Conservation (phyloP, 2,113 vertebrate genomes). For the Columba janthina region DNA sequence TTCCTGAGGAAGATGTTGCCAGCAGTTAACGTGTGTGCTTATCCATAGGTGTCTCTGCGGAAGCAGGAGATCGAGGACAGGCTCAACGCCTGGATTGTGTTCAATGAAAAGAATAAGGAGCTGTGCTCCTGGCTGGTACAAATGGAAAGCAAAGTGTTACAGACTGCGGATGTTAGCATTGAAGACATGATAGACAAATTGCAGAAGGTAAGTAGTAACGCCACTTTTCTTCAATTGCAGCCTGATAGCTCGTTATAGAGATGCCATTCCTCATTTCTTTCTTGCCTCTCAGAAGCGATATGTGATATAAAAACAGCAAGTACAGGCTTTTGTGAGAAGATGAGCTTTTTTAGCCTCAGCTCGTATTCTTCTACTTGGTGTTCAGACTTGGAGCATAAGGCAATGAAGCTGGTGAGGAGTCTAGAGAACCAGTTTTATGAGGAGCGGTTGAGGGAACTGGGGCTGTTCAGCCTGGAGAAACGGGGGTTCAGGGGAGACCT, state of each 20-base stretch:
- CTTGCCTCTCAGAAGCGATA: not conserved
- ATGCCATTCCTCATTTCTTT: not conserved
- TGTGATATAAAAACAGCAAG: rapidly evolving
- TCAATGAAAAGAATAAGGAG: slow-evolving; percentile 92
- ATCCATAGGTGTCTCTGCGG: slow-evolving; percentile 83
- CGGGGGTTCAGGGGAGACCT: no score
- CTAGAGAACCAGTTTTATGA: no score
- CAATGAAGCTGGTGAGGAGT: no score
- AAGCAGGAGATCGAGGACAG: slow-evolving; percentile 90
- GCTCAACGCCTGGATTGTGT: slow-evolving; percentile 90
- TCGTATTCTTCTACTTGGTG: not conserved
- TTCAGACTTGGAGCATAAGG: not conserved
- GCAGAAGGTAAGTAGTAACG: slow-evolving; percentile 84
- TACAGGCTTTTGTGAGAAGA: not conserved
- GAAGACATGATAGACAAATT: slow-evolving; percentile 97
- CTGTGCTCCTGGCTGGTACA: slow-evolving; percentile 92
- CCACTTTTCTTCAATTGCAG: not conserved
- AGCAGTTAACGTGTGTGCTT: not conserved
- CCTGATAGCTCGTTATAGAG: not conserved
- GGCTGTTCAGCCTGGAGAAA: no score
- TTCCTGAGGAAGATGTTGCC: not conserved
- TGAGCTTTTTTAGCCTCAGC: not conserved
- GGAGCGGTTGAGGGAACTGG: no score
- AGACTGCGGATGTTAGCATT: slow-evolving; percentile 87
- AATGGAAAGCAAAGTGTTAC: slow-evolving; percentile 91